Percentiles rank a stretch among this genome's conserved stretches.
phyloP scores from a whole-genome alignment of 2,888 invertebrate species.

The Acleris sparsana region DNA sequence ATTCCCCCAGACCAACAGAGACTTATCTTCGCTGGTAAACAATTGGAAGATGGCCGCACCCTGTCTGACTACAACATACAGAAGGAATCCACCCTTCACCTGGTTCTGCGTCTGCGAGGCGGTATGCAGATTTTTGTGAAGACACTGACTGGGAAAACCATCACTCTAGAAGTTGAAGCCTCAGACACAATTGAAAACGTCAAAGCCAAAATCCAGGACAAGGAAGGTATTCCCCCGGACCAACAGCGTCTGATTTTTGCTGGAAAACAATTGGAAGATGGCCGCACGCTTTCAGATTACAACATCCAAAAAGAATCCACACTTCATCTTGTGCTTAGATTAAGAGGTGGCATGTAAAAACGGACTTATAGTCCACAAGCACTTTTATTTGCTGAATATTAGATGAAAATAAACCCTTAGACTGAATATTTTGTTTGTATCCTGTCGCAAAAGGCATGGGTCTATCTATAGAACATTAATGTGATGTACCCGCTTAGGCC shows the following conservation, averaged over 20 bases:
- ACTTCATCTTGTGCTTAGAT: conserved; percentile 53
- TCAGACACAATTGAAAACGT: conserved; percentile 40
- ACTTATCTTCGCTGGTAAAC: conserved; percentile 39
- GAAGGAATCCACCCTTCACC: conserved; percentile 42
- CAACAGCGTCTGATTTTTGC: conserved; percentile 40
- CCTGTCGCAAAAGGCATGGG: too few species aligned
- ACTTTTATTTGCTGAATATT: conserved; percentile 21
- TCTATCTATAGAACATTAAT: too few species aligned
- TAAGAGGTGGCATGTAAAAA: conserved; percentile 65
- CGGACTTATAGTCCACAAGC: conserved; percentile 26
- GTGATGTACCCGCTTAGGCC: too few species aligned
- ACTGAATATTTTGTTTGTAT: conserved; percentile 20
- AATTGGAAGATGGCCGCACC: conserved; percentile 40
- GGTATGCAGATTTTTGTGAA: conserved; percentile 41
- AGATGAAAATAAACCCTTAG: conserved; percentile 28
- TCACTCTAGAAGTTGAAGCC: conserved; percentile 38
- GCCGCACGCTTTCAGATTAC: conserved; percentile 40
- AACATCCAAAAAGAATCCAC: conserved; percentile 45
- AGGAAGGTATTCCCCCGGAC: conserved; percentile 40
- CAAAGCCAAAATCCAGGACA: conserved; percentile 40
- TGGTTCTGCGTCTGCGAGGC: conserved; percentile 39
- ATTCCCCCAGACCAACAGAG: conserved; percentile 41
- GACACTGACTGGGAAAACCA: conserved; percentile 40
- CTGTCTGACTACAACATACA: conserved; percentile 41
- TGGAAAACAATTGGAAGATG: conserved; percentile 40